Evolutionary conservation across 2,113 vertebrate genomes (phyloP), one percentile per base, ranked within the genome.

Genomic region (Zootoca vivipara): DNA sequence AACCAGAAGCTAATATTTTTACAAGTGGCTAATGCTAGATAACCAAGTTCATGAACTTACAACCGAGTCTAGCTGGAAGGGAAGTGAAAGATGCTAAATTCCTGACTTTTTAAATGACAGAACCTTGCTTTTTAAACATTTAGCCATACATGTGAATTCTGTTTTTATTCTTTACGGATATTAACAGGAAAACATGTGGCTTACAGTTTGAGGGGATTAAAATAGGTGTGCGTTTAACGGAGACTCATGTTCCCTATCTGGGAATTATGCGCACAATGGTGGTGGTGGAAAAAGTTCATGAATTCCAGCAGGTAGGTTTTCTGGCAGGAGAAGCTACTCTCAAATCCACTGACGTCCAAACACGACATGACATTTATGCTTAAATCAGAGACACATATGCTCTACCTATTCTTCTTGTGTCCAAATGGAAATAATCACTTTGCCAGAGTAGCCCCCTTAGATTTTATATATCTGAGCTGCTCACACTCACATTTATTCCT

Each of bases 1-100:
- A 95, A 95, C 90, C 89, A 94, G 95, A 95, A 95, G 92, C 92
- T 93, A 95, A 95, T 95, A 96, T 95, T 96, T 95, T 95, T 88
- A 94, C 94, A 96, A 95, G 93, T 96, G 95, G 93, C 92, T 93
- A 94, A 92, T 94, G 92, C 89, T 95, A 95, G 95, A 96, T 95
- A 96, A 95, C 92, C 78, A 91, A 94, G 92, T 94, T 94, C 90
- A 4, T 94, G 95, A 95, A 94, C 95, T 93, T 28, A n/a, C 40
- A 84, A 93, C 86, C 91, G 81, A 70, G 89, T 20, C 3, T 91
- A 56, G 72, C 89, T 85, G 65, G 78, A 92, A 94, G 90, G 56
- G 88, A 87, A 67, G 16, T 42, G 84, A 72, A 85, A 85, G 85
- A 58, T 75, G 79, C 73, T 75, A 46, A 82, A 89, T 92, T 90